Evolutionary conservation across 2,888 invertebrate genomes (phyloP).

Genomic region (Synergus laeviventris): DNA sequence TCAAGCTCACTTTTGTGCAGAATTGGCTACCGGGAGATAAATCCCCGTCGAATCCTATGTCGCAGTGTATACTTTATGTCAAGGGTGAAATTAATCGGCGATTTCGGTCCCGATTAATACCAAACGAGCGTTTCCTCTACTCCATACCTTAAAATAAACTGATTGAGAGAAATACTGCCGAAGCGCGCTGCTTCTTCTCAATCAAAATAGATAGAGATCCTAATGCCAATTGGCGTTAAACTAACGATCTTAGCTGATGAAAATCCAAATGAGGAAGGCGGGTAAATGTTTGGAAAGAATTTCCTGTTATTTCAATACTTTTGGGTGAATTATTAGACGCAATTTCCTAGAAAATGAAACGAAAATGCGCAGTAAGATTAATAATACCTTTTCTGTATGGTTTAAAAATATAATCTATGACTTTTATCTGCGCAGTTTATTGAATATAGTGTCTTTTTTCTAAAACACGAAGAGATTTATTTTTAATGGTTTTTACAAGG

Average conservation of each 20-base stretch:
- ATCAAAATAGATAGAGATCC: constrained; percentile 11
- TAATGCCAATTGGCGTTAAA: constrained; percentile 25
- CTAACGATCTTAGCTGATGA: not conserved
- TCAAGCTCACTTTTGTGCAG: constrained; percentile 18
- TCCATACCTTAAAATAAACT: not conserved
- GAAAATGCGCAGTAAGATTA: not conserved
- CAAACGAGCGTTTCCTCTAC: not conserved
- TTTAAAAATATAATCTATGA: not conserved
- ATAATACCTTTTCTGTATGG: no score
- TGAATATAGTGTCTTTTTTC: not conserved
- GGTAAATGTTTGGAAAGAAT: not conserved
- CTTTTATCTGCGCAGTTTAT: not conserved
- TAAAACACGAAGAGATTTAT: not conserved
- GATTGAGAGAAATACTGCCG: constrained; percentile 17
- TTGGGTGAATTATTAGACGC: not conserved
- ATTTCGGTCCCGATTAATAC: constrained; percentile 26
- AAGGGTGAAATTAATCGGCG: constrained; percentile 20
- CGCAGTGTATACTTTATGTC: constrained; percentile 20
- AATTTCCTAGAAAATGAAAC: not conserved
- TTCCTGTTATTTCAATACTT: not conserved
- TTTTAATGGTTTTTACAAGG: constrained; percentile 5
- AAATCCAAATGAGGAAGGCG: not conserved
- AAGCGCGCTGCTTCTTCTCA: not conserved
- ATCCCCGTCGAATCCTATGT: not conserved
- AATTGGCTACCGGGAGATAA: constrained; percentile 16